Evolutionary conservation across 2,888 invertebrate species (phyloP), one percentile per base, ranked within the genome.

Genomic region (Meganola albula): DNA sequence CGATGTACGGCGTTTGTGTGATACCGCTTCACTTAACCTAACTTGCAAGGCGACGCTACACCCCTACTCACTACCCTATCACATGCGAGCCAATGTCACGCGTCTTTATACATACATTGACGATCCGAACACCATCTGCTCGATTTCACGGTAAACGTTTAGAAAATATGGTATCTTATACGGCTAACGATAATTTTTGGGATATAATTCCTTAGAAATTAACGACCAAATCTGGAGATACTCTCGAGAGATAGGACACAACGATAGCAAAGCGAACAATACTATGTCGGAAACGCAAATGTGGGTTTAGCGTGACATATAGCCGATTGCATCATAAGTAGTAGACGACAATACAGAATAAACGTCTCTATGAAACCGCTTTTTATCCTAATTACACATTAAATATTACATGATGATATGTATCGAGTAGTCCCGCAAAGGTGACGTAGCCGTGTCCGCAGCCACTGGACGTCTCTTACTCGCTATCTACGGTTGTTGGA

Each of bases 331-430:
- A 75, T 74, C 76, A 72, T 58, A 71, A 76, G 72, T 73, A 76
- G 71, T 76, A 83, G 83, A 82, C 71, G 74, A 78, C 68, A 74
- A 79, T 82, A 85, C 74, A 83, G 80, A 84, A 84, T 85, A 83
- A 80, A 85, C 77, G 83, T 84, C 84, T 84, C 83, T 85, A 84
- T 88, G 88, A 83, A 84, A 84, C 82, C 75, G 79, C 71, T 76
- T 72, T 74, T 63, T 75, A 66, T 70, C 56, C 83, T 84, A 84
- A 83, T 84, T 87, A 88, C 74, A 82, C 68, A 79, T 83, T 88
- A 89, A 64, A 84, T 85, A 88, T 89, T 89, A 90, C 78, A 78
- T 89, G 89, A 88, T 90, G 90, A 90, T 90, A 90, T 90, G 90
- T 90, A 89, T 88, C 88, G 87, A 89, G 89, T 90, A 90, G 90